phyloP scores from a whole-genome alignment of 2,113 vertebrate species.

The Mastomys coucha region DNA sequence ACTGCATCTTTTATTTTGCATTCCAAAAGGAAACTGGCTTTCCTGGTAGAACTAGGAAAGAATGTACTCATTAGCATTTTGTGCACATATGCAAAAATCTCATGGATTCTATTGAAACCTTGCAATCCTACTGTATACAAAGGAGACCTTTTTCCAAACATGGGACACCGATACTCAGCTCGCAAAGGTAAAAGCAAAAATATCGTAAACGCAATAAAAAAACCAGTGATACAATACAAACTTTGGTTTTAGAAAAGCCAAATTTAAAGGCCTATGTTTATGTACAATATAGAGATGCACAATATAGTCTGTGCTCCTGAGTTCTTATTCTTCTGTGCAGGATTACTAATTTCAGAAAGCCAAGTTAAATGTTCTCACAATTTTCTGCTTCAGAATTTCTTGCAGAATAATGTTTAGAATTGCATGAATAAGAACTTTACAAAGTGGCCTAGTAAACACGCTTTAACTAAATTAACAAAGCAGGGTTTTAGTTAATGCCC shows the following conservation, averaged over 20 bases:
- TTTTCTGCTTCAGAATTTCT: conserved; percentile 52
- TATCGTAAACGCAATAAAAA: conserved; percentile 67
- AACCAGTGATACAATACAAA: conserved; percentile 61
- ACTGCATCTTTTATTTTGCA: conserved; percentile 52
- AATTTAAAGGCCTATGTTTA: conserved; percentile 64
- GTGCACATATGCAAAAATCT: conserved; percentile 40
- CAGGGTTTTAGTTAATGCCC: conserved; percentile 26
- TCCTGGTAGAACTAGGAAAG: conserved; percentile 53
- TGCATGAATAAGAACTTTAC: conserved; percentile 56
- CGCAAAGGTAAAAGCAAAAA: conserved; percentile 65
- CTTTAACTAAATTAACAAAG: background rate
- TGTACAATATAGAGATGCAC: conserved; percentile 12
- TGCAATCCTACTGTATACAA: conserved; percentile 24
- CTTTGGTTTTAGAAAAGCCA: conserved; percentile 47
- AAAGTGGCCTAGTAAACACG: conserved; percentile 10
- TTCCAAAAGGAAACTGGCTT: conserved; percentile 63
- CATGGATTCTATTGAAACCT: background rate
- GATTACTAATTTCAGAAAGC: conserved; percentile 60
- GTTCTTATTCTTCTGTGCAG: conserved; percentile 40
- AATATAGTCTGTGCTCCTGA: conserved; percentile 20
- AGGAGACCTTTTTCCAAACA: conserved; percentile 60
- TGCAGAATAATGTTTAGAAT: conserved; percentile 41
- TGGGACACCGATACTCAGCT: conserved; percentile 24
- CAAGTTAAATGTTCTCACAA: conserved; percentile 47
- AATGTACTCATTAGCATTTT: conserved; percentile 19